Evolutionary conservation across 2,113 vertebrate species (phyloP), one percentile per base, ranked within the genome.

Genomic region (Jacana jacana): DNA sequence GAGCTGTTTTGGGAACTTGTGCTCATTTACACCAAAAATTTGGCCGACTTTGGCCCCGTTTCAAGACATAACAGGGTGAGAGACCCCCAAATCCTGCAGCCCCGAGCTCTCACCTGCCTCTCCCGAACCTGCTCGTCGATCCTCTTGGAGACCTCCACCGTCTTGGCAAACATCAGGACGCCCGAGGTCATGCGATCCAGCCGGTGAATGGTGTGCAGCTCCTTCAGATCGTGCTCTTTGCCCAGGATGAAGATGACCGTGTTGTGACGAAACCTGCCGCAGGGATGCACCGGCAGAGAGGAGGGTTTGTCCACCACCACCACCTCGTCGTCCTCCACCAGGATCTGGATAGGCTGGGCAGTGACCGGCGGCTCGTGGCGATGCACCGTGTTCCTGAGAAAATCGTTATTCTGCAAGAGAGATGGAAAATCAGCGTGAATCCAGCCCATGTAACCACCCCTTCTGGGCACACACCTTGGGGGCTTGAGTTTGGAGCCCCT

Each of bases 221-320:
- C 98, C 51, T 97, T 98, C 71, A 99, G 97, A 1, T 98, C 98
- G 4, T 97, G 98, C 91, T 99, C 99, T 93, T 99, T 99, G 37
- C 99, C 99, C 76, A 99, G 94, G 93, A 99, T 99, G 97, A 99
- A 99, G 93, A 99, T 99, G 81, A 99, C 98, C 0, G 99, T 99
- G 98, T 99, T 99, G 97, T 99, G 99, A 17, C 99, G 98, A 94
- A 99, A 99, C 40, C 99, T 98, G 35, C 99, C 99, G 1, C 99
- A 99, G 15, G 99, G 99, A 49, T 99, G 99, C 4, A 99, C 99
- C 0, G 99, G 99, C 83, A 99, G 97, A 8, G 99, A 99, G 17
- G 99, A 98, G 1, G 99, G 99, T 77, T 99, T 99, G 96, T 99
- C 98, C 30, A 99, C 98, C 23, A 99, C 99, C 10, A 99, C 98